A percentile compares a stretch with the other conserved stretches of the same genome.
Conservation (phyloP, 2,888 invertebrate species). For the Parascotia fuliginaria region DNA sequence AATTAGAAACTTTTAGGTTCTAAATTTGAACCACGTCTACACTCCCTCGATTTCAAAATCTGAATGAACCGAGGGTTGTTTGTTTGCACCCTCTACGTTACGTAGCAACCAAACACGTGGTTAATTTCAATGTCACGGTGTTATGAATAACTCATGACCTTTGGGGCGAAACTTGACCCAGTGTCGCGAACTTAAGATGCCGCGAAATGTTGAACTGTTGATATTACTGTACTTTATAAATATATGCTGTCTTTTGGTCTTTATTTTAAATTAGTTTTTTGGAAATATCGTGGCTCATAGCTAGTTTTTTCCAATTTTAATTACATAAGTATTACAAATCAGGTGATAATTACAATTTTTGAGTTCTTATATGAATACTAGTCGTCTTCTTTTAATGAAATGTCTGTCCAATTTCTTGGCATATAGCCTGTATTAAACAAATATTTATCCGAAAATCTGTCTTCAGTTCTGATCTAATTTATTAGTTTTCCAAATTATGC, state of each 20-base stretch:
- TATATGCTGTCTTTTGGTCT: too few relatives aligned
- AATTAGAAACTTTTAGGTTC: not conserved
- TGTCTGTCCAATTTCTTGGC: not conserved
- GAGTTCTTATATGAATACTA: not conserved
- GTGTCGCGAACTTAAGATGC: constrained; percentile 27
- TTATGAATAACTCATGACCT: constrained; percentile 69
- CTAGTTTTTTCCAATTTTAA: too few relatives aligned
- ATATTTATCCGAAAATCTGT: not conserved
- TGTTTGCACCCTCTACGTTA: constrained; percentile 59
- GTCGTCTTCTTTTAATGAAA: not conserved
- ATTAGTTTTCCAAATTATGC: not conserved
- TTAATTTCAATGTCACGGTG: constrained; percentile 66
- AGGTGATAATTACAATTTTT: too few relatives aligned
- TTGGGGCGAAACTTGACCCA: constrained; percentile 64
- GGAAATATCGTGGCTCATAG: too few relatives aligned
- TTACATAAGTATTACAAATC: too few relatives aligned
- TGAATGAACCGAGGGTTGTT: constrained; percentile 66
- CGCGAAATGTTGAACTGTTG: not conserved
- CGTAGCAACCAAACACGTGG: constrained; percentile 71
- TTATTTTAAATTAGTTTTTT: too few relatives aligned
- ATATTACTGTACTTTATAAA: too few relatives aligned
- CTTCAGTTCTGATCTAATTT: not conserved
- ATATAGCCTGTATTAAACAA: constrained; percentile 7
- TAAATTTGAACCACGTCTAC: constrained; percentile 27
- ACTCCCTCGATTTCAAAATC: constrained; percentile 26